Evolutionary conservation across 1,140 invertebrate genomes (phyloP).

Genomic region (Hetaerina americana): DNA sequence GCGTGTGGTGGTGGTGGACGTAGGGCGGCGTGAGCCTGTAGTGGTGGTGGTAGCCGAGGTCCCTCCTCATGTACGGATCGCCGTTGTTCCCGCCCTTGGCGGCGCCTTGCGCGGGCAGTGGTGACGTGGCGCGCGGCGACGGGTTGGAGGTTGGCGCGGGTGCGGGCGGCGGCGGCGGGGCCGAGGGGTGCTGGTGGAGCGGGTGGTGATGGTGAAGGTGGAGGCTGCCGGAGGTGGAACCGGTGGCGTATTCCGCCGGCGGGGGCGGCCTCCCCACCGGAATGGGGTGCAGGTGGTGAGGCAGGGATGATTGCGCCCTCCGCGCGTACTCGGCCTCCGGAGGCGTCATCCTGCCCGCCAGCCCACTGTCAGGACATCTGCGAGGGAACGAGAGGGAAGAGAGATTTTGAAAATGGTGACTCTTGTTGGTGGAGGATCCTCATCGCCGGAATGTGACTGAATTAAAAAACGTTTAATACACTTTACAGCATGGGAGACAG

Average conservation of each 20-base stretch:
- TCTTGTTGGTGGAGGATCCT: too few species aligned
- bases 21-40: constrained; percentile 39
- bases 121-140: constrained; percentile 7
- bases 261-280: constrained; percentile 17
- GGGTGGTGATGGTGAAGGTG: constrained; percentile 29
- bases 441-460: too few species aligned
- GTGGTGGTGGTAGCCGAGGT: constrained; percentile 41
- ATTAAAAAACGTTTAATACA: too few species aligned
- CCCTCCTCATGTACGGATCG: constrained; percentile 44
- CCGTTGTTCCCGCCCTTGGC: constrained; percentile 27
- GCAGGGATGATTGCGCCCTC: constrained; percentile 14
- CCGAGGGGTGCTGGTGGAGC: not conserved
- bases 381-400: constrained; percentile 14
- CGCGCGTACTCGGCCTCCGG: constrained; percentile 26
- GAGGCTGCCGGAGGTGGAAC: constrained; percentile 19
- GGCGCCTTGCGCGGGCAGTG: constrained; percentile 33
- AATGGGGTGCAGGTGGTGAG: constrained; percentile 17
- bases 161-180: not conserved
- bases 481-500: too few species aligned
- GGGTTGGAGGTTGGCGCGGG: not conserved
- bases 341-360: constrained; percentile 29
- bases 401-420: too few species aligned
- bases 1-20: constrained; percentile 27
- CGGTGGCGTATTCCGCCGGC: constrained; percentile 11
- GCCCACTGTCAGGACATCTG: constrained; percentile 32